A percentile compares a stretch with the other conserved stretches of the same genome.
phyloP scores from a whole-genome alignment of 2,888 invertebrate species.

The Lasioglossum calceatum region DNA sequence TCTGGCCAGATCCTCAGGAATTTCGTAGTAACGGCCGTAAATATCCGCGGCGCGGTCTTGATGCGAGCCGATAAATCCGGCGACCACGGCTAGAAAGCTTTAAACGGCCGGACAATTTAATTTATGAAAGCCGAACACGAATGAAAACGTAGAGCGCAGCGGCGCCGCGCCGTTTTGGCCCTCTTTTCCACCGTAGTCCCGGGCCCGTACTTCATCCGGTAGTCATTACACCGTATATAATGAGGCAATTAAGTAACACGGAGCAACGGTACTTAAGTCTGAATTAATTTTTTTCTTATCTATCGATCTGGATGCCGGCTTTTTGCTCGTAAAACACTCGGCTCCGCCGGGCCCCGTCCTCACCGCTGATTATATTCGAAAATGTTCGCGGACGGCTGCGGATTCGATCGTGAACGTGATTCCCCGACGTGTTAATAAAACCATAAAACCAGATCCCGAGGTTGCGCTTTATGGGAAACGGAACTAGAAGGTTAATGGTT shows the following conservation, averaged over 20 bases:
- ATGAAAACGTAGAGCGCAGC: conserved; percentile 22
- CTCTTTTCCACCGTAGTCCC: conserved; percentile 4
- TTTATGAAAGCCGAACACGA: conserved; percentile 48
- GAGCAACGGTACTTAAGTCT: conserved; percentile 55
- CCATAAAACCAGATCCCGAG: background rate
- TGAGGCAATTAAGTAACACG: conserved; percentile 65
- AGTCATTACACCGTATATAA: conserved; percentile 60
- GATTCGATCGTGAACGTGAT: background rate
- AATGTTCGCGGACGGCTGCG: background rate
- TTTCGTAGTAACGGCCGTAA: conserved; percentile 30
- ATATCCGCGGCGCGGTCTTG: conserved; percentile 25
- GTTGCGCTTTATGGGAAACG: conserved; percentile 5
- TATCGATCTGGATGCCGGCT: conserved; percentile 39
- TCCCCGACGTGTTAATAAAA: background rate
- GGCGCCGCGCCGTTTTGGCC: background rate
- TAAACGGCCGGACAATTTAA: conserved; percentile 37
- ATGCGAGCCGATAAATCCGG: conserved; percentile 27
- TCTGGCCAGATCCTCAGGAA: conserved; percentile 13
- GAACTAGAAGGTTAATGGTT: background rate
- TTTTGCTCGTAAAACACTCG: conserved; percentile 38
- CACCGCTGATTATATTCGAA: conserved; percentile 44
- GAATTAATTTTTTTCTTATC: conserved; percentile 63
- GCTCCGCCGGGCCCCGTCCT: background rate
- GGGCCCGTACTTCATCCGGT: conserved; percentile 52
- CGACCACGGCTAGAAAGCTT: conserved; percentile 19